Percentiles rank a stretch among this genome's conserved stretches.
Conservation (phyloP, 2,797 vertebrate species). For the Anabacerthia variegaticeps region DNA sequence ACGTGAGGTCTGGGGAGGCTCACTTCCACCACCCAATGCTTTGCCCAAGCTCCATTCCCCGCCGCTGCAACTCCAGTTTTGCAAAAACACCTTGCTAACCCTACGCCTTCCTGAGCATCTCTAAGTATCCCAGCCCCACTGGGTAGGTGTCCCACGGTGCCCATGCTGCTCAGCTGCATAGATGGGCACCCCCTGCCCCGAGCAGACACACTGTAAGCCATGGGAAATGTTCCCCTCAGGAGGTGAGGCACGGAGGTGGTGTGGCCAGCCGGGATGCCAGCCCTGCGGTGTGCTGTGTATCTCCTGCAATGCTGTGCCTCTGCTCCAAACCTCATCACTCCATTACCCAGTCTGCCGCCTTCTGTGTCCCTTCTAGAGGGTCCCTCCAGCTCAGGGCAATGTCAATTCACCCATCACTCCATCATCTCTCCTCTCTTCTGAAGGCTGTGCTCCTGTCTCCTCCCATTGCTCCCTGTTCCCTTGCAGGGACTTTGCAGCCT, state of each 20-base stretch:
- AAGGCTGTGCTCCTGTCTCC: background rate
- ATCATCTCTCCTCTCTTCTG: background rate
- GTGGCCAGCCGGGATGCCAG: accelerated
- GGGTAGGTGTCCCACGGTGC: accelerated
- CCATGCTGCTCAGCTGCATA: accelerated
- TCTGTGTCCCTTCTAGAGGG: background rate
- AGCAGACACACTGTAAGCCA: accelerated
- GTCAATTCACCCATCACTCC: background rate
- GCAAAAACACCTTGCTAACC: background rate
- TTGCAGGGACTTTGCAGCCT: background rate
- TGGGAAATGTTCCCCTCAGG: accelerated
- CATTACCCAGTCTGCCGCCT: background rate
- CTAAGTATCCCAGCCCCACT: background rate
- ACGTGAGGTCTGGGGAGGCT: accelerated
- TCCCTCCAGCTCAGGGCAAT: background rate
- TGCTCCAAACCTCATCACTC: background rate
- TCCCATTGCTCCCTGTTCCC: background rate
- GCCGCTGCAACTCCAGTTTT: background rate
- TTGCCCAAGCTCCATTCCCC: background rate
- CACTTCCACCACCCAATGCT: background rate
- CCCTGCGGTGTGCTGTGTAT: accelerated
- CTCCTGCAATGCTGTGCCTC: background rate
- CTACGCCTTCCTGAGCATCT: background rate
- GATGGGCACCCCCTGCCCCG: accelerated
- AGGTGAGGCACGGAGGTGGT: accelerated